Conservation (phyloP, 2,888 invertebrate species). For the Pyralis farinalis region DNA sequence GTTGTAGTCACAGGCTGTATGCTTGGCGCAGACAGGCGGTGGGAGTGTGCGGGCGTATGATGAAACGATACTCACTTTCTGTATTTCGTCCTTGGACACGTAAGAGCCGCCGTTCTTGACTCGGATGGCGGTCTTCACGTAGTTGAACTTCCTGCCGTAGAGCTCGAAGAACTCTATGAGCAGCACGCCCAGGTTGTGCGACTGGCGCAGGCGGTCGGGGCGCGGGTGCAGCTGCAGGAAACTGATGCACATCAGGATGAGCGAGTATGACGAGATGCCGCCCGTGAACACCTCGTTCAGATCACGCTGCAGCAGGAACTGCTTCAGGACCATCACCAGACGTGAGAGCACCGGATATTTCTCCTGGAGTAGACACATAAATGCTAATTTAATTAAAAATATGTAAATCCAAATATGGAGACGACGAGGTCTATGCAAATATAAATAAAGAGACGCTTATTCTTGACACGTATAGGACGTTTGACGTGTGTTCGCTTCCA, state of each 20-base stretch:
- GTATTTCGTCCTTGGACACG: conserved; percentile 96
- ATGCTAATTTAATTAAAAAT: background rate
- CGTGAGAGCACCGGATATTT: conserved; percentile 95
- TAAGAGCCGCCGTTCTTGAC: conserved; percentile 96
- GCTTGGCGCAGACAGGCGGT: no score
- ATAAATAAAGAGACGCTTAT: no score
- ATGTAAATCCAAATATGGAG: no score
- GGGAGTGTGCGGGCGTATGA: no score
- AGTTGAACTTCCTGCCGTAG: conserved; percentile 98
- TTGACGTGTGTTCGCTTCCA: no score
- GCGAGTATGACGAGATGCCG: conserved; percentile 98
- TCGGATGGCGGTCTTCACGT: conserved; percentile 95
- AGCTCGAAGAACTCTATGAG: conserved; percentile 98
- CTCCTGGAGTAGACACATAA: conserved; percentile 53
- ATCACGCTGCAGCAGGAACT: conserved; percentile 98
- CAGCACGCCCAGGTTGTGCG: conserved; percentile 93
- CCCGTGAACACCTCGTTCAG: conserved; percentile 99
- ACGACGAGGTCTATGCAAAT: no score
- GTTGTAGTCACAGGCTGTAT: no score
- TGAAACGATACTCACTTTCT: conserved; percentile 59
- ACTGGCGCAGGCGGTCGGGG: conserved; percentile 84
- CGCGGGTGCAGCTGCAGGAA: conserved; percentile 96
- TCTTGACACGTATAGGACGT: no score
- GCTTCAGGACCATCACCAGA: conserved; percentile 98
- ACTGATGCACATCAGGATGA: conserved; percentile 99